Base-by-base conservation (phyloP, 2,113 vertebrate genomes). In the Rutilus rutilus region DNA sequence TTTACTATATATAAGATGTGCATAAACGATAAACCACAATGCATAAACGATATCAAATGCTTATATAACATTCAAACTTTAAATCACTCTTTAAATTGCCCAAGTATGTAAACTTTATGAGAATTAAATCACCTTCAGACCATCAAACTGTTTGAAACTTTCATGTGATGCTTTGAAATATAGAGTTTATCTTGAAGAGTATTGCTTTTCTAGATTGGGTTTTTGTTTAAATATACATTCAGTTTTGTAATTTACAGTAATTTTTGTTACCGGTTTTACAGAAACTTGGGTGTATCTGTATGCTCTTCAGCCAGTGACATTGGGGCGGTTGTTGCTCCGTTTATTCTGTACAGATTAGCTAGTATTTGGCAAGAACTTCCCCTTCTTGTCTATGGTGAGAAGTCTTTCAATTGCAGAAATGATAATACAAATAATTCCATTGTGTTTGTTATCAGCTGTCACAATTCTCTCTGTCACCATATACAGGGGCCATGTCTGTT, bases 241-340 rank as follows among this genome's bases (percentile, higher is more conserved):
- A 19, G 12, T 11, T 2, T 2, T 73, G 57, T 30, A 47, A 52
- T 52, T 30, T 4, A 52, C n/a, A 17, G 27, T n/a, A n/a, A 8
- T 47, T 76, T 42, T 30, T 52, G 2, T 47, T 77, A n/a, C 25
- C 14, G 1, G 0, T 36, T 52, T 52, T 77, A 11, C 74, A 77
- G 96, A 88, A 97, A 96, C 88, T 95, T 97, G 52, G 95, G 95
- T 9, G 94, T 97, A 78, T 96, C 96, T 0, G 84, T 96, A 57
- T 96, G 96, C 78, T 96, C 96, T 0, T 95, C 95, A 27, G 80
- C 96, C 60, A 96, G 95, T 90, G 96, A 97, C 86, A 89, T 97
- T 6, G 96, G 96, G 54, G 95, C 96, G 0, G 94, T 95, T 84
- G 92, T 95, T 84, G 95, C 96, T 79, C 96, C 96, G 0, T 96